Percentiles rank a stretch among this genome's conserved stretches.
phyloP scores from a whole-genome alignment of 1,140 invertebrate species.

The Dryas iulia region DNA sequence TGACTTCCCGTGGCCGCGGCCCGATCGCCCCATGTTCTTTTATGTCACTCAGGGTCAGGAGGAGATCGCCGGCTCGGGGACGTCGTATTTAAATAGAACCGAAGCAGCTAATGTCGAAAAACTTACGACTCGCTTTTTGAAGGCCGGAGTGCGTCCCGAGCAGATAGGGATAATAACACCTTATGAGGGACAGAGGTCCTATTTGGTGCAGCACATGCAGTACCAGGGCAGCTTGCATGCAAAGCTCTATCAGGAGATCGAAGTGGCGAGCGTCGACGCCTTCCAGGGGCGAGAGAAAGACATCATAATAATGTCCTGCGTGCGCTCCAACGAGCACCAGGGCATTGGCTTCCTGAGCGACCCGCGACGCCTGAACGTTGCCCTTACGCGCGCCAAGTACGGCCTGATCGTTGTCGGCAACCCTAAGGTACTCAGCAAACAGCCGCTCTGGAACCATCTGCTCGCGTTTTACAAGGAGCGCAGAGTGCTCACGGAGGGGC shows the following conservation, averaged over 20 bases:
- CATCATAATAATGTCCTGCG: conserved; percentile 99
- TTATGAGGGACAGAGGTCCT: conserved; percentile 99
- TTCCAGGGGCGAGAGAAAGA: conserved; percentile 99
- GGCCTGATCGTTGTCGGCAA: conserved; percentile 99
- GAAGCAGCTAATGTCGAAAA: conserved; percentile 99
- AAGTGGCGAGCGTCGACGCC: conserved; percentile 99
- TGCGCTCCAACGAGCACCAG: conserved; percentile 95
- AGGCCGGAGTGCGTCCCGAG: conserved; percentile 97
- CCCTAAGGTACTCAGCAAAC: conserved; percentile 98
- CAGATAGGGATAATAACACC: conserved; percentile 99
- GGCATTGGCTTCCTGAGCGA: conserved; percentile 98
- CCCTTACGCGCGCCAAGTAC: conserved; percentile 97
- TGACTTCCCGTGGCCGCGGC: conserved; percentile 98
- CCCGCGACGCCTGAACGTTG: conserved; percentile 98
- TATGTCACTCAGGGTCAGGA: conserved; percentile 99
- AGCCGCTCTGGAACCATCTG: conserved; percentile 99
- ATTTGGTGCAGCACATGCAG: conserved; percentile 99
- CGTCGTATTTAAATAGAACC: conserved; percentile 98
- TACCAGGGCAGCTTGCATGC: conserved; percentile 98
- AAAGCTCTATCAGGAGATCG: conserved; percentile 99
- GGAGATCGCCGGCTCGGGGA: conserved; percentile 98
- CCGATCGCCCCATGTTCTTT: conserved; percentile 99
- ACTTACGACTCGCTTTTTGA: conserved; percentile 95
- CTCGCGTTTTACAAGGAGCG: conserved; percentile 99
- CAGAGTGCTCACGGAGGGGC: conserved; percentile 98